Evolutionary conservation across 2,888 invertebrate genomes (phyloP), one percentile per base, ranked within the genome.

Genomic region (Cylindroiulus punctatus): DNA sequence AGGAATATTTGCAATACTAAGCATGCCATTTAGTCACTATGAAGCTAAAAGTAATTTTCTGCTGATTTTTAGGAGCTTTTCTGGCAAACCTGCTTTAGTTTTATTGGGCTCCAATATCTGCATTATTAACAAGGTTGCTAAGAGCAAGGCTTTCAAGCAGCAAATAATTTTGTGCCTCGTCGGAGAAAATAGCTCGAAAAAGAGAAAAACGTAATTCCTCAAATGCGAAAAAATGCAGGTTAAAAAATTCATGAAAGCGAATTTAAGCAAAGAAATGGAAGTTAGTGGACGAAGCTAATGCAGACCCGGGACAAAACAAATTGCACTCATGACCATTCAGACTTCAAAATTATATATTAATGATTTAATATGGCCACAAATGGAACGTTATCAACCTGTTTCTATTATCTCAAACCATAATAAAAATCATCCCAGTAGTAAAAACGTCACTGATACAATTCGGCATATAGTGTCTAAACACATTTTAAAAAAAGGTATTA

Each of bases 101-200:
- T 65, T 65, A 65, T 65, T 26, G 65, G 65, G 65, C 22, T 26
- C 26, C 26, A 19, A 65, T 65, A 65, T 10, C 22, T 65, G 65
- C 65, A 65, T 65, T 65, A 65, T 65, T 65, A 65, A 65, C 19
- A 65, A 65, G 65, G 12, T 65, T 65, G 65, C 65, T 65, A 65
- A 65, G 19, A 65, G 65, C 8, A 65, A 26, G 8, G 65, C 65
- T 65, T 26, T 65, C 65, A 65, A 65, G n/a, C 65, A 26, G 65
- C 65, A 65, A 65, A 65, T 65, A 65, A 26, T 65, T 65, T 22
- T 65, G 5, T 26, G 65, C 26, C 65, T 65, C 26, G 26, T 52
- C 52, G 3, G 1, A 44, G 44, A 52, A 17, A 52, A 19, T 52
- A 52, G n/a, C 52, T 19, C 1, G 2, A 12, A 1, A 8, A 26